Evolutionary conservation across 2,797 vertebrate species (phyloP).

Genomic region (Lepus oiostolus): DNA sequence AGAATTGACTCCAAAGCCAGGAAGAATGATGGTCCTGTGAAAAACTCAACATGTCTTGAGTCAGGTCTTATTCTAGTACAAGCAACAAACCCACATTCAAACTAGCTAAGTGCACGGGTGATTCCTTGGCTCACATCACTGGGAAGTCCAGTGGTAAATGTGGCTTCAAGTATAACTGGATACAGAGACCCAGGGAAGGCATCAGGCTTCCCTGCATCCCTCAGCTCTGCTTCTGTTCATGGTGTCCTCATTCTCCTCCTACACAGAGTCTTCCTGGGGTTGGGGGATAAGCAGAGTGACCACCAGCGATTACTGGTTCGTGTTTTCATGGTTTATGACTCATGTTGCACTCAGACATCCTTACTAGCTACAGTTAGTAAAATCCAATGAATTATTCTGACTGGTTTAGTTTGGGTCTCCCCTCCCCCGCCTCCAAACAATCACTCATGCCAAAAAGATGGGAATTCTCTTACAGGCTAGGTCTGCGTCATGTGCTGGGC

Average conservation of each 20-base stretch:
- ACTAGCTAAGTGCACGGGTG: background rate
- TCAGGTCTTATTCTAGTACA: background rate
- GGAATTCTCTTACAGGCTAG: background rate
- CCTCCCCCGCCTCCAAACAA: background rate
- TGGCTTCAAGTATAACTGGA: background rate
- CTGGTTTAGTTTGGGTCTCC: background rate
- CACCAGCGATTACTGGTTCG: background rate
- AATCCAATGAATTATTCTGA: background rate
- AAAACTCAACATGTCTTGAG: background rate
- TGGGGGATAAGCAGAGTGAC: background rate
- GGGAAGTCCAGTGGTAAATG: background rate
- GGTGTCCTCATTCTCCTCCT: background rate
- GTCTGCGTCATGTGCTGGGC: background rate
- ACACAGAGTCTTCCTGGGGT: background rate
- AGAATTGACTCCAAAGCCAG: background rate
- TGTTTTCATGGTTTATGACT: background rate
- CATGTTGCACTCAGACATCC: background rate
- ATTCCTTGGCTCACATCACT: background rate
- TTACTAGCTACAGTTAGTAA: background rate
- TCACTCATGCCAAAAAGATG: constrained; percentile 10
- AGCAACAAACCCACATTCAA: constrained; percentile 26
- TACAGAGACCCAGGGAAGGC: background rate
- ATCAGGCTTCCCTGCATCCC: background rate
- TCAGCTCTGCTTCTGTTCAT: background rate
- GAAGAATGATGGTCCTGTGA: background rate